Percentiles rank a stretch among this genome's conserved stretches.
Evolutionary conservation across 2,888 invertebrate genomes (phyloP).

Genomic region (Melanotus villosus): DNA sequence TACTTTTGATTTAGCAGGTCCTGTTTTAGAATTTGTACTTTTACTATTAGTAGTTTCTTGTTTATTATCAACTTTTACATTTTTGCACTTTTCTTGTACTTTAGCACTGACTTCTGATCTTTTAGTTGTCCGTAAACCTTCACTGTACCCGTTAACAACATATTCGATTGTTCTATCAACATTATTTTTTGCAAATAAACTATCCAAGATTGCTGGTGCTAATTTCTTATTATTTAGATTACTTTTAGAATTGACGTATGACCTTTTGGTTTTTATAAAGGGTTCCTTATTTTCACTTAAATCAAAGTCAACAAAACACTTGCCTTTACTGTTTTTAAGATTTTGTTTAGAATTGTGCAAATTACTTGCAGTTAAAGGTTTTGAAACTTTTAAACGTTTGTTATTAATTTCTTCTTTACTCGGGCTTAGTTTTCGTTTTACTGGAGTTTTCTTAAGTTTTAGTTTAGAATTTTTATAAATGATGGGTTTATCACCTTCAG

Average conservation of each 20-base stretch:
- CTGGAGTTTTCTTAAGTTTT: conserved; percentile 65
- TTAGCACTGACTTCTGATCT: conserved; percentile 44
- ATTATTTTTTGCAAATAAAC: conserved; percentile 73
- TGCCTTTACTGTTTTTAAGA: conserved; percentile 58
- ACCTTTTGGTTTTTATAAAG: conserved; percentile 49
- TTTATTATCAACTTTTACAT: conserved; percentile 35
- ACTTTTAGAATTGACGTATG: conserved; percentile 49
- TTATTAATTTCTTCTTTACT: conserved; percentile 49
- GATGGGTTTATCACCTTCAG: conserved; percentile 45
- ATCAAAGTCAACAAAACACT: conserved; percentile 49
- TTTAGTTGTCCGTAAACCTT: conserved; percentile 56
- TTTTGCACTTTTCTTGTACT: conserved; percentile 34
- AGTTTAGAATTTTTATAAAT: conserved; percentile 50
- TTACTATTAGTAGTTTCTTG: conserved; percentile 32
- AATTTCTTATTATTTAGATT: conserved; percentile 48
- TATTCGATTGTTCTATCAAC: conserved; percentile 71
- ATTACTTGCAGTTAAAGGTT: conserved; percentile 62
- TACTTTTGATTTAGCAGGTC: conserved; percentile 44
- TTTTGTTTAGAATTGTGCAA: conserved; percentile 58
- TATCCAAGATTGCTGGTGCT: conserved; percentile 69
- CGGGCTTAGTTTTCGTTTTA: conserved; percentile 68
- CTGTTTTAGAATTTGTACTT: conserved; percentile 52
- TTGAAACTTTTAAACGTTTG: conserved; percentile 58
- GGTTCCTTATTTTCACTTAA: conserved; percentile 58
- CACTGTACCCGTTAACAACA: conserved; percentile 62